phyloP scores from a whole-genome alignment of 2,888 invertebrate species.

The Rhingia campestris region DNA sequence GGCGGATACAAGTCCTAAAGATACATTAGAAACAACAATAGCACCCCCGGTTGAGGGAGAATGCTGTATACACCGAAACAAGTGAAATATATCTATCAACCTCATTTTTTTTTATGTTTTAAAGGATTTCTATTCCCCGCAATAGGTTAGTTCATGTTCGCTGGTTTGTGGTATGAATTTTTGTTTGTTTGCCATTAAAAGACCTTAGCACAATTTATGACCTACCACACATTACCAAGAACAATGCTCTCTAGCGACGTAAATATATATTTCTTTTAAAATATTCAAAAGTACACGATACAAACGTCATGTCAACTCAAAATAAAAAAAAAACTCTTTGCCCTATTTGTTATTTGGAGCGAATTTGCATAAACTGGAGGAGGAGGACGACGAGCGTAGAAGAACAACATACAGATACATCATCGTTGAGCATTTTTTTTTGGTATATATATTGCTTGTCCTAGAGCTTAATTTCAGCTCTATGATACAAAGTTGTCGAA shows the following conservation, averaged over 20 bases:
- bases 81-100: slow-evolving; percentile 37
- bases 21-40: slow-evolving; percentile 56
- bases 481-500: slow-evolving; percentile 58
- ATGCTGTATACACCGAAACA: slow-evolving; percentile 5
- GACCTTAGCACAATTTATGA: slow-evolving; percentile 72
- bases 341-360: slow-evolving; percentile 82
- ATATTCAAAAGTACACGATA: slow-evolving; percentile 36
- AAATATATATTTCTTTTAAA: slow-evolving; percentile 25
- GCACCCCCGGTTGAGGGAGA: not conserved
- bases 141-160: not conserved
- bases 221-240: slow-evolving; percentile 65
- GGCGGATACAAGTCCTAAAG: slow-evolving; percentile 12
- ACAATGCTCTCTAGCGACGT: slow-evolving; percentile 42
- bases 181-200: slow-evolving; percentile 57
- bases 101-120: slow-evolving; percentile 49
- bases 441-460: slow-evolving; percentile 29
- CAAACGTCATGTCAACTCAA: slow-evolving; percentile 68
- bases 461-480: slow-evolving; percentile 69
- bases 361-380: slow-evolving; percentile 80
- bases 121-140: slow-evolving; percentile 10
- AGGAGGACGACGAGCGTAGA: slow-evolving; percentile 37
- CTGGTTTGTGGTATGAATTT: slow-evolving; percentile 25
- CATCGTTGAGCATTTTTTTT: slow-evolving; percentile 50
- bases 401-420: slow-evolving; percentile 78
- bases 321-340: slow-evolving; percentile 75